Evolutionary conservation across 64 coral and sea anemone genomes (phyloP).

Genomic region (Cladopsammia gracilis): DNA sequence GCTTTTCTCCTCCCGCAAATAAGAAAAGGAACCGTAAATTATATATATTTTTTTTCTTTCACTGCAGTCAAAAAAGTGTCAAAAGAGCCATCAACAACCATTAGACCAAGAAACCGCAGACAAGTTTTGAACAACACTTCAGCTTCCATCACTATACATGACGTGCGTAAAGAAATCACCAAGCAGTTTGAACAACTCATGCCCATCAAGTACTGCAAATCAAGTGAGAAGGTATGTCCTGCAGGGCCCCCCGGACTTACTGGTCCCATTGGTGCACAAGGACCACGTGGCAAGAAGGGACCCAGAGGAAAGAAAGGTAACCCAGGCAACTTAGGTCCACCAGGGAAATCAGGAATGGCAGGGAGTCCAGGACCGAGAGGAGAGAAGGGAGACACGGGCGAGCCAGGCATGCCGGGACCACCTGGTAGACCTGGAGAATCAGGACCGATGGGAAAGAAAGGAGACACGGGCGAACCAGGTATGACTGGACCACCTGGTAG

Average conservation of each 20-base stretch:
- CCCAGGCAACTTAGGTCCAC: background rate
- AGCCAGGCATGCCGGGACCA: slow-evolving; percentile 35
- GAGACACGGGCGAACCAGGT: no score
- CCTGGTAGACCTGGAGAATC: slow-evolving; percentile 15
- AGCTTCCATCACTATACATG: background rate
- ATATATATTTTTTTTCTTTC: no score
- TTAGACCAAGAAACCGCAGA: background rate
- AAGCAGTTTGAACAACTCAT: background rate
- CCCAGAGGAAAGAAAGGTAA: background rate
- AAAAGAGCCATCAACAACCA: background rate
- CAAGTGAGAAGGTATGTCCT: slow-evolving; percentile 6
- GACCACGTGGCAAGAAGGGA: background rate
- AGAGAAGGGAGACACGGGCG: slow-evolving; percentile 15
- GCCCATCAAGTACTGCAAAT: background rate
- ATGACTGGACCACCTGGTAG: no score
- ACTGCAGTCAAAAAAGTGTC: background rate
- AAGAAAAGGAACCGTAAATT: no score
- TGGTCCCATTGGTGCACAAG: background rate
- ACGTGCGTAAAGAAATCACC: background rate
- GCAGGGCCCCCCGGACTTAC: slow-evolving; percentile 16
- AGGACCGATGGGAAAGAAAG: no score
- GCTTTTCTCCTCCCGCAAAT: no score
- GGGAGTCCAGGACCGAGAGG: background rate
- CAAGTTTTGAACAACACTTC: background rate
- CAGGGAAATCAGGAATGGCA: background rate